These are phyloP conservation scores for Procambarus clarkii DNA, from an alignment of 1,140 invertebrate species.

Conservation along the genomic window DNA sequence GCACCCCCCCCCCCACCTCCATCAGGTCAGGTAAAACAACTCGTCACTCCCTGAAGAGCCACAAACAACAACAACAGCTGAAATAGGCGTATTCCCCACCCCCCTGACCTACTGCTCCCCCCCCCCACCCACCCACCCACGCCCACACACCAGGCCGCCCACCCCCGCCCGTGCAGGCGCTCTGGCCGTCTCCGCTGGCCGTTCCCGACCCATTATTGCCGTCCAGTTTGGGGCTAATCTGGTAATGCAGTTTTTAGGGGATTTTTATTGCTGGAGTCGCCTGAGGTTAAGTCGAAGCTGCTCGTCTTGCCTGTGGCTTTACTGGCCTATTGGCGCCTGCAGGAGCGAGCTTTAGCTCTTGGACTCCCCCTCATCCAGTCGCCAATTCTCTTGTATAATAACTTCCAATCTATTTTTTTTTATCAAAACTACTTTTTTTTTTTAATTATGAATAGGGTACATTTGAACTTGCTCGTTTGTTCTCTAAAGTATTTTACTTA, in stretches of 20 bases:
- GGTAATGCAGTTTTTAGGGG: slow-evolving; percentile 13
- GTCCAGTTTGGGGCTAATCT: slow-evolving; percentile 2
- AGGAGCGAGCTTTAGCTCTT: no score
- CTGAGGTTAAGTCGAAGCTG: background rate
- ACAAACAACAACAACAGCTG: background rate
- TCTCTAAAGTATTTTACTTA: no score
- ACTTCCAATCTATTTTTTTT: no score
- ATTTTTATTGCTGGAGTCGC: background rate
- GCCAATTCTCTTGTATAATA: no score
- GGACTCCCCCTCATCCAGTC: no score
- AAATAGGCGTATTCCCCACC: background rate
- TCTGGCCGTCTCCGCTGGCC: background rate
- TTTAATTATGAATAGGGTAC: no score
- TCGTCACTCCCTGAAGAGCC: background rate
- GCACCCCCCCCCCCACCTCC: background rate
- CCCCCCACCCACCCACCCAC: background rate
- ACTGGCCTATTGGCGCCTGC: no score
- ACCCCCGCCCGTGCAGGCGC: background rate
- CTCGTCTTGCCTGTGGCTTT: no score
- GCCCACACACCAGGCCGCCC: background rate
- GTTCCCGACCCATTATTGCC: background rate
- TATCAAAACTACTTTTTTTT: no score
- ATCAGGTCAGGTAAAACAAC: background rate
- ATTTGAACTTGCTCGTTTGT: no score
- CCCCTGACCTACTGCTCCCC: background rate